Evolutionary conservation across 2,888 invertebrate species (phyloP).

Genomic region (Pandemis heparana): DNA sequence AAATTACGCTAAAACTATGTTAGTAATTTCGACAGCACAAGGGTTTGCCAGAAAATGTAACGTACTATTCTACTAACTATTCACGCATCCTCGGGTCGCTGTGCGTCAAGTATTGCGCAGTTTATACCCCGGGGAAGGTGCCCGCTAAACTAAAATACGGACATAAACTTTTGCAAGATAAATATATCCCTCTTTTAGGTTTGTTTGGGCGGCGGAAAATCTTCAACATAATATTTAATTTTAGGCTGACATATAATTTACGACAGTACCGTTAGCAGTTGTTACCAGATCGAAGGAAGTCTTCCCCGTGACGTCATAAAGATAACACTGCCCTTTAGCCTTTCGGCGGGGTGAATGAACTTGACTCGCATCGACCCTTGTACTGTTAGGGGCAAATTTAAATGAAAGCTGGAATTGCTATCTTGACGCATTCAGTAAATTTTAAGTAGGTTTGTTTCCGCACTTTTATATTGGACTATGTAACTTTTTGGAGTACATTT

Average conservation of each 20-base stretch:
- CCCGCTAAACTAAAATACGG: neutral
- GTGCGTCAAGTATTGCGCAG: conserved; percentile 1
- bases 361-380: conserved; percentile 39
- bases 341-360: conserved; percentile 48
- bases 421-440: conserved; percentile 21
- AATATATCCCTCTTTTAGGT: neutral
- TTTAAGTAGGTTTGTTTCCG: conserved; percentile 4
- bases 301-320: conserved; percentile 57
- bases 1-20: conserved; percentile 12
- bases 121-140: conserved; percentile 9
- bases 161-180: conserved; percentile 8
- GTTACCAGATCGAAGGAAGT: conserved; percentile 40
- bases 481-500: conserved; percentile 1
- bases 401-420: conserved; percentile 33
- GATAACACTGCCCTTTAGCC: conserved; percentile 58
- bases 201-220: neutral
- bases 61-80: too few species aligned
- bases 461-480: neutral
- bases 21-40: neutral
- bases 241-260: neutral
- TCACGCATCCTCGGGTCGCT: neutral
- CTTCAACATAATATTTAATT: neutral
- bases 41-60: neutral
- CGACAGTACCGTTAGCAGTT: conserved; percentile 52
- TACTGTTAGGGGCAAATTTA: conserved; percentile 8